Evolutionary conservation across 2,888 invertebrate species (phyloP), one percentile per base, ranked within the genome.

Genomic region (Seira musarum): DNA sequence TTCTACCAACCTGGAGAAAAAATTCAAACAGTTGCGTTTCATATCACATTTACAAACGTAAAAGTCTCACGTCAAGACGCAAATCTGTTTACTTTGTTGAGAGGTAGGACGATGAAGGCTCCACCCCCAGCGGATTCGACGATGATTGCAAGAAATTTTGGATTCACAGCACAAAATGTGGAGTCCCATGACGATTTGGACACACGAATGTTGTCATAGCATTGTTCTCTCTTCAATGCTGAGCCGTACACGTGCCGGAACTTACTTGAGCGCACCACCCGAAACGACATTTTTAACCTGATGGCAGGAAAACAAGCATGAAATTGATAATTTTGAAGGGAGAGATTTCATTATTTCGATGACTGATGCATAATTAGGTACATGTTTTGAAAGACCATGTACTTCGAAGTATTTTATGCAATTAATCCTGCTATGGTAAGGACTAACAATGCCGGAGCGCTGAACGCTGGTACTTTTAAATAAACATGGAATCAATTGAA

Each of bases 161-260:
- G 98, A 91, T 99, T 99, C 88, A 98, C 98, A 87, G 97, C 96
- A 91, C 98, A 98, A 90, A 98, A 98, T 86, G 97, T 97, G 83
- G 97, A 96, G 90, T 99, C 99, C 95, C 98, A 98, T 72, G 98
- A 97, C 89, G 97, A 97, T 90, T 98, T 97, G 84, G 97, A 97
- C 85, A 98, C 97, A 89, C 97, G 92, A 88, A 99, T 94, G 90
- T 97, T 97, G 91, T 99, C 98, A 91, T 96, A 98, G 91, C 98
- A 98, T 90, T 96, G 96, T 89, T 98, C 98, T 89, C 98, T 93
- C 91, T 97, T 96, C 87, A 95, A 91, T 87, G 96, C 93, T 88
- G 95, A 95, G 87, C 96, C 96, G 89, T 93, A 95, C 88, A 98
- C 97, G 92, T 98, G 98, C 90, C 98, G 96, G 92, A 98, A 98